phyloP scores from a whole-genome alignment of 2,888 invertebrate species.

The Theretra japonica region DNA sequence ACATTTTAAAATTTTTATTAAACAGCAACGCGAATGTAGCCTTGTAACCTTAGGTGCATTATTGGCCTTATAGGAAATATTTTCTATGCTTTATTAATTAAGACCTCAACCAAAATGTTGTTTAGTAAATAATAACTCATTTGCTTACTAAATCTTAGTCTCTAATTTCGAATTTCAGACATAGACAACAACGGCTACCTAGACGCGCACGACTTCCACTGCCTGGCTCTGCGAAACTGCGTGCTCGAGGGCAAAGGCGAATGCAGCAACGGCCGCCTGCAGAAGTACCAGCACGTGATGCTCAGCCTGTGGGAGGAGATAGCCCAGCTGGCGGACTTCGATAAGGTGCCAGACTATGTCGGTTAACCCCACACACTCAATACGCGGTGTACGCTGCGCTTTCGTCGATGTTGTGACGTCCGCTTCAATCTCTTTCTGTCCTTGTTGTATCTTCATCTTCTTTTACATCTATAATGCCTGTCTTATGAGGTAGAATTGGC shows the following conservation, averaged over 20 bases:
- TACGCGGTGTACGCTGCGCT: constrained; percentile 59
- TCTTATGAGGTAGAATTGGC: not conserved
- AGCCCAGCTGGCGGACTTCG: constrained; percentile 93
- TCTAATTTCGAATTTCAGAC: constrained; percentile 80
- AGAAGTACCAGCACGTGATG: constrained; percentile 93
- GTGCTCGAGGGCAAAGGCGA: constrained; percentile 93
- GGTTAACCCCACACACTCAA: constrained; percentile 67
- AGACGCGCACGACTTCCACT: constrained; percentile 93
- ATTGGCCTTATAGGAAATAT: too few species aligned
- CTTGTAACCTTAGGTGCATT: too few species aligned
- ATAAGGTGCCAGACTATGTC: constrained; percentile 89
- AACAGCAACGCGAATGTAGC: too few species aligned
- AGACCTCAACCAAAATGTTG: too few species aligned
- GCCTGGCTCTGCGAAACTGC: constrained; percentile 92
- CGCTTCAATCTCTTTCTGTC: not conserved
- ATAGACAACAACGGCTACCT: constrained; percentile 93
- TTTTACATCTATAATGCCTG: constrained; percentile 8
- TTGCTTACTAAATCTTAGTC: not conserved
- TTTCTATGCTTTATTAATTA: too few species aligned
- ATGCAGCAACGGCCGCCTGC: constrained; percentile 88
- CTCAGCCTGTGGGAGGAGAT: constrained; percentile 94
- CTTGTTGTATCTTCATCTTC: not conserved
- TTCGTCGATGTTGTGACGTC: constrained; percentile 43
- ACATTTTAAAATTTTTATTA: not conserved
- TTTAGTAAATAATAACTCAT: too few species aligned